Base-by-base conservation (phyloP, 2,888 invertebrate genomes). In the Balanococcus diminutus region DNA sequence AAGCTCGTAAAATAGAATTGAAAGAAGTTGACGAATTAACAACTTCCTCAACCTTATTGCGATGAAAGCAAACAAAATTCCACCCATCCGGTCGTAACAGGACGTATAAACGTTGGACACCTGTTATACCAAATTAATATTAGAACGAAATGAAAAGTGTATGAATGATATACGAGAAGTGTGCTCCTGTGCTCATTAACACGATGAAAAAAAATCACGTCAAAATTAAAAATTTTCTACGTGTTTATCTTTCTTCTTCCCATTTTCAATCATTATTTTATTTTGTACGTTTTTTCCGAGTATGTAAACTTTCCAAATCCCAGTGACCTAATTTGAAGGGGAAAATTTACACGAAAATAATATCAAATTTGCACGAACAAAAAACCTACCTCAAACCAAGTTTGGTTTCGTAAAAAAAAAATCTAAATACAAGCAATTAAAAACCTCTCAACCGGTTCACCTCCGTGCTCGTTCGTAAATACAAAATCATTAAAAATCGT, bases 401-500 rank as follows among this genome's bases (percentile, higher is more conserved):
- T 46, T 46, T 4, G 1, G 46, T n/a, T 46, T 46, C 4, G 46
- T n/a, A n/a, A 19, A 56, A 56, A 19, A 19, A 22, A 6, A 56
- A 22, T 56, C 19, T 56, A 56, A 56, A 56, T 22, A 56, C 56
- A 22, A 56, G 19, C 22, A 5, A 46, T 46, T n/a, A 46, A 46
- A 46, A 46, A n/a, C 46, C 14, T 56, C 8, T 6, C 22, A 19
- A 56, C 56, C 8, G 11, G 56, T 67, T 67, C 16, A 28, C 67
- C 67, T 67, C n/a, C 1, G 67, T 25, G 25, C n/a, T n/a, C n/a
- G n/a, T n/a, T n/a, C n/a, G 14, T 67, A 28, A 25, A 67, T 67
- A 67, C 67, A 67, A 67, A 67, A 67, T 67, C 28, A 67, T 67
- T 67, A 67, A 67, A 67, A 67, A 56, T 56, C 67, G 67, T 28